Percentiles rank a stretch among this genome's conserved stretches.
phyloP scores from a whole-genome alignment of 1,140 invertebrate species.

The Meteorus sp. region DNA sequence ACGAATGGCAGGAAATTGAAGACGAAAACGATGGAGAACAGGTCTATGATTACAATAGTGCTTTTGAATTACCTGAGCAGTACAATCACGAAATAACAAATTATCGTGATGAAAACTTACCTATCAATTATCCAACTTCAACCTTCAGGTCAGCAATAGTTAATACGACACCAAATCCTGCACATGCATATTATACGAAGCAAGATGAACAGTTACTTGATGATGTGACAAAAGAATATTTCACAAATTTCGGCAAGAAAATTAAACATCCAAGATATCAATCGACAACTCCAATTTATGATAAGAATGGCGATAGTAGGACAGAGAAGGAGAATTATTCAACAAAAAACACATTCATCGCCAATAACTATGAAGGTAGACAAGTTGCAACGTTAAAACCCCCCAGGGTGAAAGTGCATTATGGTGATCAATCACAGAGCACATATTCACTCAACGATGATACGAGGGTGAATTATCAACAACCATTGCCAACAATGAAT shows the following conservation, averaged over 20 bases:
- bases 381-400: conserved; percentile 49
- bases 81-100: not conserved
- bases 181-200: conserved; percentile 70
- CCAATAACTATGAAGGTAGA: conserved; percentile 42
- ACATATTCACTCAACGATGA: conserved; percentile 63
- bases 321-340: conserved; percentile 53
- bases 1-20: conserved; percentile 42
- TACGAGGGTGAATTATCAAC: conserved; percentile 66
- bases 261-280: conserved; percentile 55
- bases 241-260: conserved; percentile 76
- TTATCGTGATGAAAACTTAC: conserved; percentile 4
- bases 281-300: conserved; percentile 61
- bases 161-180: conserved; percentile 63
- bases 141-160: conserved; percentile 32
- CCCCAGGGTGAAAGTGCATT: conserved; percentile 50
- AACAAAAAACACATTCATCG: conserved; percentile 32
- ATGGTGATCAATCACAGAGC: conserved; percentile 47
- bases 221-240: conserved; percentile 76
- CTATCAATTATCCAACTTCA: conserved; percentile 36
- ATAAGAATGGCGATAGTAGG: conserved; percentile 54
- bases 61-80: conserved; percentile 27
- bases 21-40: conserved; percentile 29
- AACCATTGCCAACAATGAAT: conserved; percentile 64
- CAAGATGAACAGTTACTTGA: conserved; percentile 72
- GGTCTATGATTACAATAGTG: conserved; percentile 41